These are phyloP conservation scores for Lucinisca nassula DNA, from an alignment of 2,888 invertebrate species.

Conservation along the genomic window DNA sequence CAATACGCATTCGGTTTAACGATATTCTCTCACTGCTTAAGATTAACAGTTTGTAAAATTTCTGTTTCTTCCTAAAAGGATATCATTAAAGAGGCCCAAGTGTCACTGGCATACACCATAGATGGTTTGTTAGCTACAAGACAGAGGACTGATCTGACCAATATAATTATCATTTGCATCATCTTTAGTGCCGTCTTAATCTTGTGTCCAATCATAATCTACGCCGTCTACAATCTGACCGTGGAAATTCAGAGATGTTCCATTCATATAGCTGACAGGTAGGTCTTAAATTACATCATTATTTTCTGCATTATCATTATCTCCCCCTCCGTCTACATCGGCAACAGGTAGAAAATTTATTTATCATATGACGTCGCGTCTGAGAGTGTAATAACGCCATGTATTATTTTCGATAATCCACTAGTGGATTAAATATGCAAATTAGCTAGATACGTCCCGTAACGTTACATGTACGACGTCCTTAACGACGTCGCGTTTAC, in stretches of 20 bases:
- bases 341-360: too few relatives aligned
- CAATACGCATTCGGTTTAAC: too few relatives aligned
- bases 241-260: slow-evolving; percentile 84
- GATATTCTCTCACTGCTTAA: too few relatives aligned
- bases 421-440: too few relatives aligned
- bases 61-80: slow-evolving; percentile 63
- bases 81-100: slow-evolving; percentile 69
- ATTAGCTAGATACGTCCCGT: too few relatives aligned
- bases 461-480: too few relatives aligned
- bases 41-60: too few relatives aligned
- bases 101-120: slow-evolving; percentile 66
- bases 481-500: too few relatives aligned
- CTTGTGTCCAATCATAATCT: slow-evolving; percentile 81
- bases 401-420: too few relatives aligned
- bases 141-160: slow-evolving; percentile 74
- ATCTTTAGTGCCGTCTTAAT: slow-evolving; percentile 80
- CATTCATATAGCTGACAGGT: slow-evolving; percentile 83
- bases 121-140: slow-evolving; percentile 63
- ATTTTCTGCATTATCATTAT: neutral
- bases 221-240: slow-evolving; percentile 83
- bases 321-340: neutral
- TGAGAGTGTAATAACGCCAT: too few relatives aligned
- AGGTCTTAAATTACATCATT: neutral
- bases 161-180: slow-evolving; percentile 80
- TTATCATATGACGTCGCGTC: too few relatives aligned